phyloP scores from a whole-genome alignment of 2,797 vertebrate genomes.

The Lepus townsendii region DNA sequence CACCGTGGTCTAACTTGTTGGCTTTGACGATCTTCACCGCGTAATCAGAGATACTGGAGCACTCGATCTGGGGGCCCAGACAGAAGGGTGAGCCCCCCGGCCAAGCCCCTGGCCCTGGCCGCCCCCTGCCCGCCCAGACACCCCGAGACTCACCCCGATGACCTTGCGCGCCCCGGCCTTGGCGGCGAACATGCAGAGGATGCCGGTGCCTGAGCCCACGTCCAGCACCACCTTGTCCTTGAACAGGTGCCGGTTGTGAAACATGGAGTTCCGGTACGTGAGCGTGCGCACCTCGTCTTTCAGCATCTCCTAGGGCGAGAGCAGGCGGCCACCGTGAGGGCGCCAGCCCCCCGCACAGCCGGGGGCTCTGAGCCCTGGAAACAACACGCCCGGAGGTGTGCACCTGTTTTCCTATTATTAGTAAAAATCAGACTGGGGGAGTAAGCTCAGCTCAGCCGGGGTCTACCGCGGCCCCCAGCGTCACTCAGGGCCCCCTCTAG shows the following conservation, averaged over 20 bases:
- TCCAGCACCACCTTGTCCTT: constrained; percentile 98
- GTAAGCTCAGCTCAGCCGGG: too few relatives aligned
- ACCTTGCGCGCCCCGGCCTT: constrained; percentile 96
- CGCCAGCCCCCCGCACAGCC: fast-evolving
- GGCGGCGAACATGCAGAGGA: constrained; percentile 97
- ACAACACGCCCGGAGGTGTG: too few relatives aligned
- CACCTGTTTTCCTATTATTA: too few relatives aligned
- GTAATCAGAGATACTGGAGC: constrained; percentile 97
- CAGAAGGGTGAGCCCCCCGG: constrained; percentile 14
- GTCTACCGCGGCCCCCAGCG: too few relatives aligned
- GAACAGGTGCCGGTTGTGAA: constrained; percentile 97
- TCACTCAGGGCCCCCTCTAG: too few relatives aligned
- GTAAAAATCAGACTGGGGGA: too few relatives aligned
- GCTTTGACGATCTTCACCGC: constrained; percentile 97
- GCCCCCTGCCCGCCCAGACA: fast-evolving
- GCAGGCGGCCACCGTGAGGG: fast-evolving
- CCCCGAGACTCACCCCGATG: constrained; percentile 92
- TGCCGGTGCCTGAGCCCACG: constrained; percentile 96
- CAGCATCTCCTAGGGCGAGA: constrained; percentile 93
- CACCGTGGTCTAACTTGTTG: constrained; percentile 96
- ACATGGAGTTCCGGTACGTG: constrained; percentile 98
- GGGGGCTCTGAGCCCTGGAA: too few relatives aligned
- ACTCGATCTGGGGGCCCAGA: constrained; percentile 92
- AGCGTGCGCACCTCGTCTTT: constrained; percentile 97
- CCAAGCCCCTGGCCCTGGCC: background rate